These are phyloP conservation scores for Phalangium opilio DNA, from an alignment of 2,888 invertebrate genomes.

Conservation along the genomic window DNA sequence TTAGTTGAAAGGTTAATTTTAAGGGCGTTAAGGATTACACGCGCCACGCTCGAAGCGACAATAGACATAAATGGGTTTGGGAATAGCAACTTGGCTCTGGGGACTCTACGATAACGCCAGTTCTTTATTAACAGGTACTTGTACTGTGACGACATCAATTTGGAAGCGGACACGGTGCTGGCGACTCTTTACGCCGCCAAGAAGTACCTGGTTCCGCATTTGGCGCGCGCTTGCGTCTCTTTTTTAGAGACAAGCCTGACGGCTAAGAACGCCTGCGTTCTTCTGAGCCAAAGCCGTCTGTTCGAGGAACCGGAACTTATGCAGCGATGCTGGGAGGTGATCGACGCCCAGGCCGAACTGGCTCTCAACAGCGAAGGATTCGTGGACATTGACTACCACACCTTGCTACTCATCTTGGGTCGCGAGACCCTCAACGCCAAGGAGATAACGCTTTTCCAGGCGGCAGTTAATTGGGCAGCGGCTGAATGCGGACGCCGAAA, in stretches of 20 bases:
- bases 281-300: slow-evolving; percentile 82
- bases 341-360: slow-evolving; percentile 94
- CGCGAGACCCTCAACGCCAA: slow-evolving; percentile 89
- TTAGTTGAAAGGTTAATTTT: no score
- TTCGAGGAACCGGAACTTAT: slow-evolving; percentile 90
- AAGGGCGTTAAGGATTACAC: no score
- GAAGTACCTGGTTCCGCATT: slow-evolving; percentile 88
- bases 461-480: slow-evolving; percentile 80
- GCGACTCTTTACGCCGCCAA: slow-evolving; percentile 90
- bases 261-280: slow-evolving; percentile 87
- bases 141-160: slow-evolving; percentile 89
- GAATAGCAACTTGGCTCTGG: no score
- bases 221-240: slow-evolving; percentile 84
- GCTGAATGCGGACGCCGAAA: slow-evolving; percentile 66
- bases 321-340: slow-evolving; percentile 94
- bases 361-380: slow-evolving; percentile 89
- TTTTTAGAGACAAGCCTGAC: slow-evolving; percentile 89
- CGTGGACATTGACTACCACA: slow-evolving; percentile 85
- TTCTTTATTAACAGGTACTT: slow-evolving; percentile 64
- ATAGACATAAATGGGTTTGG: no score
- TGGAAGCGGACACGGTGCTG: slow-evolving; percentile 86
- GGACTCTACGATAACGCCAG: no score
- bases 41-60: no score
- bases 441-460: slow-evolving; percentile 61
- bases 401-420: slow-evolving; percentile 74